Conservation (phyloP, 1,140 invertebrate species). For the Papilio xuthus region DNA sequence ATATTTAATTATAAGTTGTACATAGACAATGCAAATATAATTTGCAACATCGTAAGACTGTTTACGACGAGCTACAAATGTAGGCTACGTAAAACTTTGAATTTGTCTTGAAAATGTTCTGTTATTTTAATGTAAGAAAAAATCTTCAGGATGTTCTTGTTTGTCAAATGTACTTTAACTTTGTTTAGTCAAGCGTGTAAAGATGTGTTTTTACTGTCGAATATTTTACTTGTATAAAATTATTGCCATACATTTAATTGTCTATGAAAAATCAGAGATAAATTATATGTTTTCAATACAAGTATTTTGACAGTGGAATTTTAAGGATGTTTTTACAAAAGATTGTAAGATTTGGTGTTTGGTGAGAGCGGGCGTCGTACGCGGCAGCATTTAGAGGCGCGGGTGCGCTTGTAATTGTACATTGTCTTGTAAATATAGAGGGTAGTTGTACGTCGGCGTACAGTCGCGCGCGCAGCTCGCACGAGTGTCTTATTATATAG, state of each 20-base stretch:
- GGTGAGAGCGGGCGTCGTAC: constrained; percentile 16
- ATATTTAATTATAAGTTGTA: constrained; percentile 12
- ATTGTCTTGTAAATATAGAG: constrained; percentile 39
- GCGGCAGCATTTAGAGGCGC: constrained; percentile 24
- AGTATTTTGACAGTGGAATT: neutral
- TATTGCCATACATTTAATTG: neutral
- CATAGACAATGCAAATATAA: constrained; percentile 10
- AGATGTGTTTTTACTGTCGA: neutral
- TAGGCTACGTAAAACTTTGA: neutral
- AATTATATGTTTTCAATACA: neutral
- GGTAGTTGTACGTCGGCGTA: constrained; percentile 28
- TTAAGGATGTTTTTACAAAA: neutral
- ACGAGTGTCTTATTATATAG: neutral
- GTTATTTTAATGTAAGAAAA: too few species aligned
- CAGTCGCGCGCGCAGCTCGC: constrained; percentile 3
- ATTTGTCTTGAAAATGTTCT: neutral
- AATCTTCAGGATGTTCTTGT: too few species aligned
- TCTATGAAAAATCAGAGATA: neutral
- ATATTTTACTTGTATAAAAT: neutral
- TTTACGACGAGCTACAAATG: neutral
- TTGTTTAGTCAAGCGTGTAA: too few species aligned
- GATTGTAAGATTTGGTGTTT: neutral
- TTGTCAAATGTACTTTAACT: too few species aligned
- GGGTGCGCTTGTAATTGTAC: constrained; percentile 29
- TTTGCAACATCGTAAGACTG: constrained; percentile 12